Evolutionary conservation across 2,888 invertebrate genomes (phyloP), one percentile per base, ranked within the genome.

Genomic region (Monochamus alternatus): DNA sequence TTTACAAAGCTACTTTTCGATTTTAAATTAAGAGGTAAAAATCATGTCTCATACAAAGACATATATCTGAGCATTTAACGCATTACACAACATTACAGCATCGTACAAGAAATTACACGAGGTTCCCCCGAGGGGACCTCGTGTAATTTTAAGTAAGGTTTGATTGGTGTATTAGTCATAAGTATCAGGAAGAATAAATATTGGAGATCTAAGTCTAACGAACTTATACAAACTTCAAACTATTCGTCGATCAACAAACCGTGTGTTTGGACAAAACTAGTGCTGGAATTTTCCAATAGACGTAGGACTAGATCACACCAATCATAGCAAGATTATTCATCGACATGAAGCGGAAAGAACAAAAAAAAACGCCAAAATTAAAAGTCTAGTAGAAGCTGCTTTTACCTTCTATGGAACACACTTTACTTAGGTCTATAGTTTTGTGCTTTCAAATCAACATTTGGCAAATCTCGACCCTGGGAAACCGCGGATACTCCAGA

Each of bases 1-100:
- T 92, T 92, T 92, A 92, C 92, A 92, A 92, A 92, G 92, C 92
- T 92, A 92, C 91, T 91, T 85, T 83, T 84, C 85, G 83, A 82
- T 85, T 75, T 77, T 68, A 77, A 79, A 79, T 77, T 67, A 78
- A 83, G 82, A 83, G 82, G 84, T 84, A 87, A 87, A 86, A 85
- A 84, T 81, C 77, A 77, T 82, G 78, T 77, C 77, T 81, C 80
- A 83, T 79, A 82, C 80, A 77, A 83, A 84, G 84, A 84, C 81
- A 84, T 74, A 73, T 83, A 84, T 82, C 84, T 88, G 88, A 88
- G 88, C 88, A 87, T 88, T 87, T 85, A 84, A 85, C 84, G 85
- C 86, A 83, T 86, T 87, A 86, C 85, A 85, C 85, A 85, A 85
- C 83, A 86, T 84, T 85, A 86, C 85, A 86, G 85, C 85, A 84